These are phyloP conservation scores for Chrysogorgia sp. DNA, from an alignment of 92 coral and sea anemone genomes.

Conservation along the genomic window DNA sequence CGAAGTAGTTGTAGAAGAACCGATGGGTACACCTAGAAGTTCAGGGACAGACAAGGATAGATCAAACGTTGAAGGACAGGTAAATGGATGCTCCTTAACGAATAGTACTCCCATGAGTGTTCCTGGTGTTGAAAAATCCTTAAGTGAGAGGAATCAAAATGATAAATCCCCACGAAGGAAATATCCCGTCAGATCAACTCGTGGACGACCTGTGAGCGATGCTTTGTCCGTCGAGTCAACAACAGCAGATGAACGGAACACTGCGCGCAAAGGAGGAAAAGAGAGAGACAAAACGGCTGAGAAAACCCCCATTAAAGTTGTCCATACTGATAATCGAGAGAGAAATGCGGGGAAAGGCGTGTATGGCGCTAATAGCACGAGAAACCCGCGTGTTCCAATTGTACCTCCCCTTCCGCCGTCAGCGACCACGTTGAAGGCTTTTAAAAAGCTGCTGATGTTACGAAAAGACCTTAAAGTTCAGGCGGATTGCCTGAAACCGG, in stretches of 20 bases:
- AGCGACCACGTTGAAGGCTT: conserved; percentile 71
- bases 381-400: conserved; percentile 49
- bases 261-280: neutral
- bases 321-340: no score
- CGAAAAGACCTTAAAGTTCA: conserved; percentile 64
- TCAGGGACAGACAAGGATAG: neutral
- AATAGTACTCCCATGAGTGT: neutral
- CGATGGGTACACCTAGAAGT: neutral
- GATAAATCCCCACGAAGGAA: conserved; percentile 3
- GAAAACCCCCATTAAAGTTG: neutral
- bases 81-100: neutral
- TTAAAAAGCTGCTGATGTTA: conserved; percentile 60
- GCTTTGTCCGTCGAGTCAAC: conserved; percentile 21
- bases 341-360: neutral
- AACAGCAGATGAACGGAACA: neutral
- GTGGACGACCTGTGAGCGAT: conserved; percentile 18
- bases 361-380: neutral
- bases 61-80: neutral
- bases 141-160: neutral
- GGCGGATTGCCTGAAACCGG: conserved; percentile 50
- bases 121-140: neutral
- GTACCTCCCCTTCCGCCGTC: conserved; percentile 96
- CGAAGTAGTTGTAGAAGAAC: neutral
- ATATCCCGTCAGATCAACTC: conserved; percentile 13
- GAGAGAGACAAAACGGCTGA: neutral